Evolutionary conservation across 2,113 vertebrate genomes (phyloP).

Genomic region (Cyprinodon brontotheroides): DNA sequence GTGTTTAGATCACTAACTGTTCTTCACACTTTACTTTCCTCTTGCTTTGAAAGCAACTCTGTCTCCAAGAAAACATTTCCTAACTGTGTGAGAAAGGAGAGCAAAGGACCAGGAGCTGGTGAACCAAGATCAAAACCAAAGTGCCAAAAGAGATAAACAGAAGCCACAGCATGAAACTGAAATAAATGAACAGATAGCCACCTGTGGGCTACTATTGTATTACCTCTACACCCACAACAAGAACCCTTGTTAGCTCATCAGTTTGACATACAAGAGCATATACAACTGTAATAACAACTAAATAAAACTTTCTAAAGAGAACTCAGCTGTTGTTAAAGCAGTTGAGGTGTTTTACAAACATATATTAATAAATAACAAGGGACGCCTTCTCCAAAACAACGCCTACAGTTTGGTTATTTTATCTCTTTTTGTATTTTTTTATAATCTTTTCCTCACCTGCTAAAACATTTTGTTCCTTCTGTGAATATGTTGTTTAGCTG

Average conservation of each 20-base stretch:
- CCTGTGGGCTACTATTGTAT: constrained; percentile 42
- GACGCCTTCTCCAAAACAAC: constrained; percentile 1
- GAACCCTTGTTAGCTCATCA: constrained; percentile 63
- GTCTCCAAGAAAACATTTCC: neutral
- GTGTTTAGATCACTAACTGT: constrained; percentile 12
- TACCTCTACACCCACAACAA: constrained; percentile 36
- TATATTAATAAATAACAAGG: constrained; percentile 17
- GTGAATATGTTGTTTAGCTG: constrained; percentile 13
- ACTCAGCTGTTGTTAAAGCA: neutral
- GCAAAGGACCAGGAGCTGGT: constrained; percentile 13
- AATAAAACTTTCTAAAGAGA: constrained; percentile 1
- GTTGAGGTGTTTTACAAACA: constrained; percentile 19
- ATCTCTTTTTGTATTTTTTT: constrained; percentile 8
- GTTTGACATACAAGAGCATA: constrained; percentile 41
- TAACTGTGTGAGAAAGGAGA: constrained; percentile 9
- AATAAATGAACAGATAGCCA: constrained; percentile 37
- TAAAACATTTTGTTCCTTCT: constrained; percentile 6
- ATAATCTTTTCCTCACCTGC: neutral
- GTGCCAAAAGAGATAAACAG: constrained; percentile 27
- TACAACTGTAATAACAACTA: neutral
- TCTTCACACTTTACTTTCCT: constrained; percentile 28
- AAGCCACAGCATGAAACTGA: neutral
- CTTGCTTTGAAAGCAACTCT: constrained; percentile 5
- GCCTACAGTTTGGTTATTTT: constrained; percentile 8
- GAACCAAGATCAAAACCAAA: constrained; percentile 35